A percentile compares a stretch with the other conserved stretches of the same genome.
phyloP scores from a whole-genome alignment of 92 coral and sea anemone species.

The Palythoa caribaeorum region DNA sequence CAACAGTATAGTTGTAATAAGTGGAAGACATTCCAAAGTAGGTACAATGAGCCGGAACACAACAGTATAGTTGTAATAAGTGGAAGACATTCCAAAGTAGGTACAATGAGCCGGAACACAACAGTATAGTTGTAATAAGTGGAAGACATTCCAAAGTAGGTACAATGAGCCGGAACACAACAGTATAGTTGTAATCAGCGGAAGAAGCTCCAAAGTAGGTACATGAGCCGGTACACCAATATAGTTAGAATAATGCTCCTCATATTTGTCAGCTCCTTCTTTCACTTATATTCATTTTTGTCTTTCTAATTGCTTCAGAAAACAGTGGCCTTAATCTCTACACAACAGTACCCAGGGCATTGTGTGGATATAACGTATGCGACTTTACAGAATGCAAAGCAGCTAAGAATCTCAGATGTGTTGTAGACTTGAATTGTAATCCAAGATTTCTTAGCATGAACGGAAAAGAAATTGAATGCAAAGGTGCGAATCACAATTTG shows the following conservation, averaged over 20 bases:
- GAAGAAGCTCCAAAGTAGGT: too few relatives aligned
- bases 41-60: too few relatives aligned
- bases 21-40: too few relatives aligned
- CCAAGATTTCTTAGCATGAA: slow-evolving; percentile 43
- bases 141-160: too few relatives aligned
- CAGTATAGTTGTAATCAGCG: too few relatives aligned
- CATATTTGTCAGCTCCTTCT: neutral
- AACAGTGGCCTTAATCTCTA: neutral
- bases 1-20: too few relatives aligned
- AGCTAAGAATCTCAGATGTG: slow-evolving; percentile 37
- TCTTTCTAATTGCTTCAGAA: neutral
- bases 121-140: too few relatives aligned
- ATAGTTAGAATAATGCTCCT: neutral
- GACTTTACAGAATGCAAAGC: slow-evolving; percentile 49
- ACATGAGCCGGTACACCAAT: too few relatives aligned
- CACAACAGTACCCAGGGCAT: slow-evolving; percentile 5
- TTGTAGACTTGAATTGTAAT: slow-evolving; percentile 57
- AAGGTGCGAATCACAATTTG: slow-evolving; percentile 39
- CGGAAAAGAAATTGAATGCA: slow-evolving; percentile 50
- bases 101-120: too few relatives aligned
- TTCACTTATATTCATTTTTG: neutral
- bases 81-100: too few relatives aligned
- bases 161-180: too few relatives aligned
- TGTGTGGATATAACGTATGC: slow-evolving; percentile 55
- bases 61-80: too few relatives aligned